A percentile compares a stretch with the other conserved stretches of the same genome.
phyloP scores from a whole-genome alignment of 2,797 vertebrate species.

The Pelochelys cantorii region DNA sequence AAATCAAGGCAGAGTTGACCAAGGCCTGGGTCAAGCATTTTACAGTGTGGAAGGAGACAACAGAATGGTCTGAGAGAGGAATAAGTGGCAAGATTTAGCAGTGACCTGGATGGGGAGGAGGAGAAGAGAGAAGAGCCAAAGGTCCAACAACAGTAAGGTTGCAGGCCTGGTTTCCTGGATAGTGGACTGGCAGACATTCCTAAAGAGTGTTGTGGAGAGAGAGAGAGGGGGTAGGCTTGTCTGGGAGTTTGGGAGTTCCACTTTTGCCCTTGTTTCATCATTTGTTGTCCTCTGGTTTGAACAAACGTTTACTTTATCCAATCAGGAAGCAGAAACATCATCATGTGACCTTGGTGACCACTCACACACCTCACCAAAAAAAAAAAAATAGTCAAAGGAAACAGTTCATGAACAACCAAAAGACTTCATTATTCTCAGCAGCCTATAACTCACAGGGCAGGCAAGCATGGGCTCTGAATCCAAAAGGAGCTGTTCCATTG shows the following conservation, averaged over 20 bases:
- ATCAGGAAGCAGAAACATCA: not conserved
- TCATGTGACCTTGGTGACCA: not conserved
- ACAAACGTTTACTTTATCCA: not conserved
- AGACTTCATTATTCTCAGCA: slow-evolving; percentile 8
- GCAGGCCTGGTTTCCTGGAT: not conserved
- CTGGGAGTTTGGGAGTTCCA: not conserved
- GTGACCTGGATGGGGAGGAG: not conserved
- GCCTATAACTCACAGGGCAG: not conserved
- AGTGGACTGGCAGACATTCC: not conserved
- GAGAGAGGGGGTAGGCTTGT: accelerated
- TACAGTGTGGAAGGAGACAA: not conserved
- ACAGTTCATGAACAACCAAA: not conserved
- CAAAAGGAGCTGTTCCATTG: not conserved
- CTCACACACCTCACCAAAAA: not conserved
- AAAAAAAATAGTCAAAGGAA: not conserved
- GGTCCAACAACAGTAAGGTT: accelerated
- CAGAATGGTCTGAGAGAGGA: not conserved
- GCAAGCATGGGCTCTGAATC: not conserved
- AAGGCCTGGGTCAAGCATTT: not conserved
- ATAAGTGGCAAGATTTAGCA: not conserved
- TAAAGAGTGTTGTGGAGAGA: not conserved
- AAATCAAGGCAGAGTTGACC: not conserved
- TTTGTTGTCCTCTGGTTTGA: not conserved
- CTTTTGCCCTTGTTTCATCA: not conserved
- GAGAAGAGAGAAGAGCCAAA: not conserved